Evolutionary conservation across 2,113 vertebrate genomes (phyloP), one percentile per base, ranked within the genome.

Genomic region (Eupsittula cactorum): DNA sequence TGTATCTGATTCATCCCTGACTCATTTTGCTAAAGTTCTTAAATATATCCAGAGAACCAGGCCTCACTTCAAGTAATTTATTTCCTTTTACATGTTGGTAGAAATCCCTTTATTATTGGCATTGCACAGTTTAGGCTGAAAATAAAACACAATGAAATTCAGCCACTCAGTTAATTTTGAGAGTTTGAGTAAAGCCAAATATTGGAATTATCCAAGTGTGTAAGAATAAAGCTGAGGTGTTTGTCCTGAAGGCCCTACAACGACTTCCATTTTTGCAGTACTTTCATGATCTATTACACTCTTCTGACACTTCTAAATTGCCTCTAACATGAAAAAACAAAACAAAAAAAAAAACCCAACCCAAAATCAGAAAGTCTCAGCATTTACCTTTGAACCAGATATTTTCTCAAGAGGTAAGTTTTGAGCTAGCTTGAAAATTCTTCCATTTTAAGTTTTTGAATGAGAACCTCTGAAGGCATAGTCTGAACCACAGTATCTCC

Each of bases 1-100:
- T 70, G 53, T 37, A 7, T 31, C 68, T 92, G 82, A 95, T 86
- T 95, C 89, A 97, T 82, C 64, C 35, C 80, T 95, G 92, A 93
- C 53, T 93, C 75, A 92, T 80, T 94, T 85, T 69, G 60, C 50
- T 71, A 9, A 92, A 71, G 39, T 75, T 89, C 88, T 89, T 82
- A 86, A 88, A 90, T 47, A 78, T n/a, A 93, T 39, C 44, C 52
- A 76, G 71, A 92, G 25, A 88, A 75, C 41, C 35, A 64, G 24
- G 55, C 16, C 59, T 63, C 25, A 33, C 16, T 81, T 86, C 42
- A 90, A 75, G 64, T 16, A 83, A 59, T 81, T 86, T 59, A 46
- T 85, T 95, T 88, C 2, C 8, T 44, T 68, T 76, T 65, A 47
- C 52, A 50, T 16, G 5, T 27, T 35, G 24, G 31, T 74, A 86